Evolutionary conservation across 37 sponge, comb jelly and placozoan species (phyloP), one percentile per base, ranked within the genome.

Genomic region (Crambe crambe): DNA sequence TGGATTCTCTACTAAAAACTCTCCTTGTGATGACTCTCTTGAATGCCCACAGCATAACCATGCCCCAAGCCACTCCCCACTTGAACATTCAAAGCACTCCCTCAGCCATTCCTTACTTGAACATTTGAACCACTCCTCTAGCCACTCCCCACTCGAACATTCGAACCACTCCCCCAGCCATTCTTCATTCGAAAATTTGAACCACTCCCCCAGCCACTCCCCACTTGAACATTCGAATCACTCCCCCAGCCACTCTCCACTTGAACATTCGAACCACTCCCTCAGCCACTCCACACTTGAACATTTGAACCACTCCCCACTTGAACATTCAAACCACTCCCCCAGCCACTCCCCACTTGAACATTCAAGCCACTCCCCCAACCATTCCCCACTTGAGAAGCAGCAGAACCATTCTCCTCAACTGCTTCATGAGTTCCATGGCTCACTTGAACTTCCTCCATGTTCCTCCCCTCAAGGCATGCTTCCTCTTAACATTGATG

Each of bases 161-260:
- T 20, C 26, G 25, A 30, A 62, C 63, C 63, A 62, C 63, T 62
- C 30, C 6, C 63, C 63, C 63, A 30, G 63, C 26, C 63, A 30
- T 8, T 62, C 51, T 12, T 47, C 51, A 15, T 15, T 6, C 32
- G 18, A 67, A 25, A 36, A 2, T 36, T n/a, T 8, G 3, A 22
- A 67, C 12, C 39, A 70, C 29, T 31, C 32, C 15, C 65, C 65
- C 65, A 63, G 65, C 70, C 70, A 70, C 37, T 70, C 70, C 25
- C 70, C 70, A 37, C 34, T 37, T 10, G 34, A 70, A 8, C 37
- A 5, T 37, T 18, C 42, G 4, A 38, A 38, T 36, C 70, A 70
- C 37, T 2, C 70, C 70, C 37, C 70, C 9, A 23, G 41, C 42
- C 21, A 70, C 39, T 1, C 22, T 1, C 21, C 40, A 40, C n/a